Evolutionary conservation across 2,888 invertebrate species (phyloP), one percentile per base, ranked within the genome.

Genomic region (Xylota segnis): DNA sequence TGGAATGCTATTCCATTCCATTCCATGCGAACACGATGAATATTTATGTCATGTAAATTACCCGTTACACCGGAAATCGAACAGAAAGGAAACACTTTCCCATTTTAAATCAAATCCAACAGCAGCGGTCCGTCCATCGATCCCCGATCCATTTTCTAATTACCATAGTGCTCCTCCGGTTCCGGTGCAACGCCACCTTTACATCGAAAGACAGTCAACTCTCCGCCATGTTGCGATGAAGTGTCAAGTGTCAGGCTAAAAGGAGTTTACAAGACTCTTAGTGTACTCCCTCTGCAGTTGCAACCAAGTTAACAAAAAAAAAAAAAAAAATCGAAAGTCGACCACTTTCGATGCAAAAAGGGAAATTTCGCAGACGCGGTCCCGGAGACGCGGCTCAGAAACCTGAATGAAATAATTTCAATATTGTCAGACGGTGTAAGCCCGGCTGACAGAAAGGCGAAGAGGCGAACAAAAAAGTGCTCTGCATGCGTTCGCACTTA

Each of bases 21-120:
- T 54, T 61, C 18, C 34, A n/a, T 12, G 50, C 34, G 47, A 43
- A 6, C 23, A 23, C 45, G 12, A 75, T 81, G 75, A 79, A 81
- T 84, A 79, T 76, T 79, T 71, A 76, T 84, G 79, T 40, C 52
- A 81, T 79, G 75, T 66, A 84, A 84, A 76, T 84, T 71, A 47
- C 43, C 77, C 72, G 23, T 77, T 79, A 75, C 66, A 65, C 81
- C 84, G 84, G 84, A 84, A 84, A 84, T 84, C 70, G 70, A 71
- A 84, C 65, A 71, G 65, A 79, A 76, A 84, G 79, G 75, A 84
- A 84, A 84, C 75, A 71, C 79, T 84, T 81, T 81, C 65, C 71
- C 75, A 75, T 65, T 65, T 84, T 70, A 78, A 74, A 83, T 77
- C 43, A 83, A 77, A 72, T 34, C 16, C 66, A 72, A 70, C 54